Conservation (phyloP, 1,140 invertebrate species). For the Nebria ingens region DNA sequence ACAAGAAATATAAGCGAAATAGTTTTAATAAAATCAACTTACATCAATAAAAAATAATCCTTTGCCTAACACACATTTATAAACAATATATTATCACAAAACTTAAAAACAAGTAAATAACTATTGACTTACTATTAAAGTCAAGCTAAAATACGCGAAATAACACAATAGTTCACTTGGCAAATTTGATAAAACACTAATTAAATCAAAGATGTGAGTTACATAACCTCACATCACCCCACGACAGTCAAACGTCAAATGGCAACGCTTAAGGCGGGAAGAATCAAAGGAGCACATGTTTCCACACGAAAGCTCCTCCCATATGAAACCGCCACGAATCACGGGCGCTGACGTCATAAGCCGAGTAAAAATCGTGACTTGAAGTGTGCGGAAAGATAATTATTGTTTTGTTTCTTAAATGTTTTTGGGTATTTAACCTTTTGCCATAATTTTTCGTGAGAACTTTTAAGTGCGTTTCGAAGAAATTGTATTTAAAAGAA, state of each 20-base stretch:
- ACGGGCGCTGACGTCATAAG: not conserved
- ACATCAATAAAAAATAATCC: no score
- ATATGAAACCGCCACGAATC: not conserved
- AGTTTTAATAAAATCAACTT: no score
- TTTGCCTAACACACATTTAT: no score
- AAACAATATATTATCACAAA: constrained; percentile 1
- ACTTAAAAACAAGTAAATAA: not conserved
- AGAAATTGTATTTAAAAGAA: no score
- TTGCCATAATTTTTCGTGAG: not conserved
- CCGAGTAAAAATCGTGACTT: not conserved
- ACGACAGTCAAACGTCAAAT: not conserved
- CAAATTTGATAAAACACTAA: no score
- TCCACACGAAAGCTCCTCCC: not conserved
- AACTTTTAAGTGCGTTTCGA: not conserved
- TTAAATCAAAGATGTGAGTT: not conserved
- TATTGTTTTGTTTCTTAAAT: no score
- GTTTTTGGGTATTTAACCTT: not conserved
- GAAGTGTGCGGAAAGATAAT: not conserved
- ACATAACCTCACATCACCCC: not conserved
- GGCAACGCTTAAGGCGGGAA: not conserved
- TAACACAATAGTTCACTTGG: no score
- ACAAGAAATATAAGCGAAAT: no score
- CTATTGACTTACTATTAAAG: not conserved
- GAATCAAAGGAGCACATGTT: not conserved
- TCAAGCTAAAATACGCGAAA: no score